phyloP scores from a whole-genome alignment of 2,888 invertebrate species.

The Apamea sordens region DNA sequence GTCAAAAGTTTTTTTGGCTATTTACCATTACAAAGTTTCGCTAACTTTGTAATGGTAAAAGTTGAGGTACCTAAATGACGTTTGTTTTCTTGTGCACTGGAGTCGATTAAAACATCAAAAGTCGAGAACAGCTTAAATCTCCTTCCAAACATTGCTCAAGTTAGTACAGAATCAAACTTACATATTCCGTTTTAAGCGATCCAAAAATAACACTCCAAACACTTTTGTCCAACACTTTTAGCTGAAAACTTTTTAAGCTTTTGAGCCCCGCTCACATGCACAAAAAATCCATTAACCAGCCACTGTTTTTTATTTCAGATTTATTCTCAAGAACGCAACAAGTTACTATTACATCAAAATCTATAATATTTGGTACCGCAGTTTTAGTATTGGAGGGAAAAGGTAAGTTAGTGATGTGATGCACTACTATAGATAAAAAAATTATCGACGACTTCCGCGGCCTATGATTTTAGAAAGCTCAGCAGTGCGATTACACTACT shows the following conservation, averaged over 20 bases:
- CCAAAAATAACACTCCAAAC: background rate
- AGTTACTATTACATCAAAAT: constrained; percentile 14
- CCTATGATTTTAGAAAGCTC: background rate
- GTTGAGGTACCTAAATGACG: background rate
- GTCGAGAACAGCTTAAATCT: background rate
- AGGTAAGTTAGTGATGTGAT: constrained; percentile 10
- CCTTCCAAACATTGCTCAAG: background rate
- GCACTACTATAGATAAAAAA: constrained; percentile 4
- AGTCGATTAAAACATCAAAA: background rate
- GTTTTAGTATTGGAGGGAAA: constrained; percentile 3
- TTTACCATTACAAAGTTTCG: background rate
- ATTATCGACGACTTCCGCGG: background rate
- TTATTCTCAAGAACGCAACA: constrained; percentile 12
- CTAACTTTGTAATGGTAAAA: too few species aligned
- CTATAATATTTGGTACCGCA: background rate
- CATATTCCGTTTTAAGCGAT: background rate
- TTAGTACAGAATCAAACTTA: background rate
- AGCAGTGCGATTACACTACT: too few species aligned
- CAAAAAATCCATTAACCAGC: background rate
- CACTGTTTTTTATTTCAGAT: constrained; percentile 10
- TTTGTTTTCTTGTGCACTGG: background rate
- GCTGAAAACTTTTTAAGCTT: background rate
- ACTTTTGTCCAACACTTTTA: too few species aligned
- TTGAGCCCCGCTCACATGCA: background rate
- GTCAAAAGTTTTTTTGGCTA: too few species aligned